Percentiles rank a stretch among this genome's conserved stretches.
Conservation (phyloP, 1,140 invertebrate species). For the Parasteatoda tepidariorum region DNA sequence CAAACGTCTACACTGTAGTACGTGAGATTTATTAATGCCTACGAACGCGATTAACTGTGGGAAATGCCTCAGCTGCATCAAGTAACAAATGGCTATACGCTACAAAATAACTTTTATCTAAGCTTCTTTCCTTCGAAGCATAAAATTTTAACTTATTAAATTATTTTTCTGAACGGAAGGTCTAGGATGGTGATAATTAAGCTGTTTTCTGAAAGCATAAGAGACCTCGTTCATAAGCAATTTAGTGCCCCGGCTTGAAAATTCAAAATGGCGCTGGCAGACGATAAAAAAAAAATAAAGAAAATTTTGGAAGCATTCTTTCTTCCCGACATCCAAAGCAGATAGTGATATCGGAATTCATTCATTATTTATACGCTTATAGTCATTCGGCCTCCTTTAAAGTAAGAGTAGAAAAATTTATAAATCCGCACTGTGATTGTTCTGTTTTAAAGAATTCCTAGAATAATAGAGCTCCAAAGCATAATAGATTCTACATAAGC, state of each 20-base stretch:
- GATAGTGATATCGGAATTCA: no score
- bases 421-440: no score
- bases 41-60: conserved; percentile 24
- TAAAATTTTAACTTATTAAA: conserved; percentile 40
- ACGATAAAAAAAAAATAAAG: no score
- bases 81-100: conserved; percentile 29
- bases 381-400: no score
- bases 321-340: no score
- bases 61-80: conserved; percentile 10
- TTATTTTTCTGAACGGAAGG: conserved; percentile 1
- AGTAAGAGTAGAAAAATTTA: no score
- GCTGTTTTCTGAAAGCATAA: not conserved
- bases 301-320: no score
- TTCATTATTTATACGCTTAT: no score
- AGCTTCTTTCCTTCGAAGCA: not conserved
- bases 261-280: not conserved
- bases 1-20: not conserved
- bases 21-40: conserved; percentile 33
- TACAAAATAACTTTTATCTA: conserved; percentile 39
- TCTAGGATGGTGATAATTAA: conserved; percentile 6
- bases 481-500: not conserved
- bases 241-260: not conserved
- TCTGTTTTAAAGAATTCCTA: not conserved
- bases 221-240: not conserved
- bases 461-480: not conserved